Evolutionary conservation across 2,888 invertebrate genomes (phyloP), one percentile per base, ranked within the genome.

Genomic region (Lithophane semibrunnea): DNA sequence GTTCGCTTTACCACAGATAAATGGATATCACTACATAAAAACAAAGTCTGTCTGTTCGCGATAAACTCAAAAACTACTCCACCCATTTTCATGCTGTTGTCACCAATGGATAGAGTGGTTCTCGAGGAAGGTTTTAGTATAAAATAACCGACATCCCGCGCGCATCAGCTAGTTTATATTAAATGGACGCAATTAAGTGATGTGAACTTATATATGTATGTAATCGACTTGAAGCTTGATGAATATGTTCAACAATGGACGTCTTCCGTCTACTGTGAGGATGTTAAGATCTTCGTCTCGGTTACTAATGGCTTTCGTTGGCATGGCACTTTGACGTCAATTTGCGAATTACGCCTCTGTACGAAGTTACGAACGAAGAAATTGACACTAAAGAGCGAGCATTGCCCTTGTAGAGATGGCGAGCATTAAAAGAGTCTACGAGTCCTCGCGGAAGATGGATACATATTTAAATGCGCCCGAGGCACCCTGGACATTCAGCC

Each of bases 211-310:
- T 44, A 44, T 47, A 13, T 5, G 37, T 47, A 13, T 5, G 37
- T 74, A 76, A 75, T n/a, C 24, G 60, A 42, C 37, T 24, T 16
- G 18, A 37, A 21, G 13, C 29, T 29, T 49, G 24, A 49, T 29
- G n/a, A 75, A 79, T 29, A 78, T 49, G 18, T 70, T 44, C n/a
- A 73, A 13, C 44, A 61, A 80, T 77, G 47, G 24, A 61, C 52
- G 21, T 54, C 74, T 54, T 80, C 80, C 77, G 60, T 73, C 37
- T 54, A 37, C 60, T 54, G 16, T 9, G 37, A 52, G 73, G 52
- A 37, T 24, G 12, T 52, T n/a, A 44, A 80, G 73, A 77, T 77
- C 77, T 16, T 80, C 80, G 73, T 73, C 80, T 73, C 44, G n/a
- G 52, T 37, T 77, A 21, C 12, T 73, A 77, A 80, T 24, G 73